Percentiles rank a stretch among this genome's conserved stretches.
Conservation (phyloP, 1,140 invertebrate species). For the Tribolium madens region DNA sequence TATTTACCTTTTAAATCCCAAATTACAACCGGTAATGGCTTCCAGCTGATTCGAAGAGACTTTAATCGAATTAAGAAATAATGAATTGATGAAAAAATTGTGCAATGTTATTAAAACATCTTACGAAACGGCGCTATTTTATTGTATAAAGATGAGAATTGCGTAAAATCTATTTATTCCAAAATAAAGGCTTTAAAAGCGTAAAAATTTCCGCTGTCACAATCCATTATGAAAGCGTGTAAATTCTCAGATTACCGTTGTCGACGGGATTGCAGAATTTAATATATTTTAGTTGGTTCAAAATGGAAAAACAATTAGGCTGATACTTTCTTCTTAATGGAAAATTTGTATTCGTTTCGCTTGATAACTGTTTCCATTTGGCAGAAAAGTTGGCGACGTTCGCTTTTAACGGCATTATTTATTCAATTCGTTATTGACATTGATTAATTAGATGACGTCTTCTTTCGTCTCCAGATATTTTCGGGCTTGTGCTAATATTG, state of each 20-base stretch:
- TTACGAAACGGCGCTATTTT: constrained; percentile 19
- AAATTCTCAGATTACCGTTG: constrained; percentile 35
- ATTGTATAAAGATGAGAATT: not conserved
- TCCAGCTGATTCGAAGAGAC: constrained; percentile 9
- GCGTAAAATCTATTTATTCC: constrained; percentile 19
- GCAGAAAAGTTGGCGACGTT: not conserved
- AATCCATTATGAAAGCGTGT: constrained; percentile 36
- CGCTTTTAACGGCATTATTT: not conserved
- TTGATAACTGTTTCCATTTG: constrained; percentile 10
- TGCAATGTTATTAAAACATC: not conserved
- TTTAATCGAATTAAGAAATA: constrained; percentile 29
- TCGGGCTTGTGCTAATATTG: not conserved
- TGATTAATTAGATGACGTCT: constrained; percentile 4
- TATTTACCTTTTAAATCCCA: constrained; percentile 38
- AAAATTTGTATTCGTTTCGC: constrained; percentile 33
- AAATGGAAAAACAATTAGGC: constrained; percentile 34
- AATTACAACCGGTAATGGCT: constrained; percentile 34
- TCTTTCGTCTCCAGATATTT: not conserved
- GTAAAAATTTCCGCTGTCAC: constrained; percentile 25
- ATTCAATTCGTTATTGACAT: not conserved
- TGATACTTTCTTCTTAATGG: constrained; percentile 26
- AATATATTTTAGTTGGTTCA: constrained; percentile 29
- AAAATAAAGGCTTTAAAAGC: constrained; percentile 13
- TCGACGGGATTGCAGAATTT: constrained; percentile 20
- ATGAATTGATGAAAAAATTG: not conserved